Conservation (phyloP, 2,888 invertebrate species). For the Xestia sexstrigata region DNA sequence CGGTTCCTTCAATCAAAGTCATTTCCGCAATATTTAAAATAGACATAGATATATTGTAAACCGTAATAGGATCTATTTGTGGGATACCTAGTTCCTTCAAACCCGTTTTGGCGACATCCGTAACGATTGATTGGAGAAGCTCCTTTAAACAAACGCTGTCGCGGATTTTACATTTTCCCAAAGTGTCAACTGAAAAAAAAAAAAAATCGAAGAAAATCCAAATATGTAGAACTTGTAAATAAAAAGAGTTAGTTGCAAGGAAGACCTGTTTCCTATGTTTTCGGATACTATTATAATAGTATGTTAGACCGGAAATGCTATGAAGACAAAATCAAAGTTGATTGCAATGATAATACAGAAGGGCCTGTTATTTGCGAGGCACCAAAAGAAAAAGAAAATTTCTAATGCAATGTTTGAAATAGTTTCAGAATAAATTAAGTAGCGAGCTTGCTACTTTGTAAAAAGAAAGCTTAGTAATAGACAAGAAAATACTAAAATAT, state of each 20-base stretch:
- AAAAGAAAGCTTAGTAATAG: neutral
- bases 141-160: slow-evolving; percentile 70
- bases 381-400: neutral
- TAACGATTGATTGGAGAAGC: slow-evolving; percentile 62
- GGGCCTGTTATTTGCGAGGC: neutral
- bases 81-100: slow-evolving; percentile 71
- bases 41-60: slow-evolving; percentile 65
- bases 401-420: neutral
- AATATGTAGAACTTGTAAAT: neutral
- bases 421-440: neutral
- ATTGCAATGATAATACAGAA: neutral
- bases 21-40: slow-evolving; percentile 67
- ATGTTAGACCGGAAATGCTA: neutral
- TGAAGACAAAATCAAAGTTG: neutral
- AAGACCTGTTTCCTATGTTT: neutral
- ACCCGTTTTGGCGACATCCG: slow-evolving; percentile 67
- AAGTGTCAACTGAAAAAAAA: slow-evolving; percentile 55
- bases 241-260: neutral
- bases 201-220: neutral
- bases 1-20: slow-evolving; percentile 71
- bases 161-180: slow-evolving; percentile 70
- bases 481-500: neutral
- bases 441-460: neutral
- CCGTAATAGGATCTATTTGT: slow-evolving; percentile 71
- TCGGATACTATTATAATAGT: neutral